These are phyloP conservation scores for Pinctada fucata DNA, from an alignment of 2,888 invertebrate genomes.

Conservation along the genomic window DNA sequence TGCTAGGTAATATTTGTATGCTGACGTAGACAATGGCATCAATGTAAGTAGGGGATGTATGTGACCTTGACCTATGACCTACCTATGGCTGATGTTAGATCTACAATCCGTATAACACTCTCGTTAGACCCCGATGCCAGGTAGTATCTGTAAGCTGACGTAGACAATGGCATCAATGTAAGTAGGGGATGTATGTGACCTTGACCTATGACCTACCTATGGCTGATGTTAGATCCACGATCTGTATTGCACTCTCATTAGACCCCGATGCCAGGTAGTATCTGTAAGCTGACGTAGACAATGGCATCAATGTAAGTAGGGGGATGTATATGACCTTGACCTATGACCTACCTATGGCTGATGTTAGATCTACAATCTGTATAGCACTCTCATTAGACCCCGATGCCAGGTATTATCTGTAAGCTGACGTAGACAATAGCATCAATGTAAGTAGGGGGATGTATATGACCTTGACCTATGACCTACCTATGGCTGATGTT, in stretches of 20 bases:
- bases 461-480: too few relatives aligned
- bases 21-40: constrained; percentile 74
- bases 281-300: constrained; percentile 78
- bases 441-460: too few relatives aligned
- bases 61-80: background rate
- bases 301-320: too few relatives aligned
- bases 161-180: too few relatives aligned
- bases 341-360: constrained; percentile 37
- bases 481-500: constrained; percentile 44
- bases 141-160: constrained; percentile 81
- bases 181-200: too few relatives aligned
- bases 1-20: constrained; percentile 83
- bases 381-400: constrained; percentile 80
- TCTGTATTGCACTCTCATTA: constrained; percentile 78
- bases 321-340: too few relatives aligned
- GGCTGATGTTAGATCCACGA: constrained; percentile 77
- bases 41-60: too few relatives aligned
- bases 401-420: constrained; percentile 83
- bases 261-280: constrained; percentile 84
- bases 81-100: constrained; percentile 58
- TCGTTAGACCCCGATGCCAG: constrained; percentile 82
- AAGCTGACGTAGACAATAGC: constrained; percentile 76
- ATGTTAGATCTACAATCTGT: constrained; percentile 78
- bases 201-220: constrained; percentile 32
- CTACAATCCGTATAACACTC: constrained; percentile 79